Percentiles rank a stretch among this genome's conserved stretches.
These are phyloP conservation scores for Archips xylosteana DNA, from an alignment of 2,888 invertebrate genomes.

Conservation along the genomic window DNA sequence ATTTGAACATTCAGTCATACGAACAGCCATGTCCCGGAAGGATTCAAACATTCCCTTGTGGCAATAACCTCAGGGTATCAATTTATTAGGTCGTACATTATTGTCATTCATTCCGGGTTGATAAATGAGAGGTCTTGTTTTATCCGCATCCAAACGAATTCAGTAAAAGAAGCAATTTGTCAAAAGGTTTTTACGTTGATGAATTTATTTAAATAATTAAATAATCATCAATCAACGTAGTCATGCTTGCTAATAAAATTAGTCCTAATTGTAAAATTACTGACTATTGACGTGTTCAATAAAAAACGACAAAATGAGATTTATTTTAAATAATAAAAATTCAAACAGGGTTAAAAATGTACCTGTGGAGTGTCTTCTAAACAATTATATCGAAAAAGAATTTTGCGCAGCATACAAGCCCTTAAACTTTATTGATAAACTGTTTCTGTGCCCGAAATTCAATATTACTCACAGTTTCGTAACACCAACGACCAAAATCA, in stretches of 20 bases:
- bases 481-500: not conserved
- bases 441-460: not conserved
- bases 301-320: not conserved
- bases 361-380: not conserved
- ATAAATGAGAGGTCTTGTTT: too few relatives aligned
- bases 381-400: not conserved
- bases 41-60: too few relatives aligned
- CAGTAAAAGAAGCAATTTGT: too few relatives aligned
- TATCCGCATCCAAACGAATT: too few relatives aligned
- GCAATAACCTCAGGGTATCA: too few relatives aligned
- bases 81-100: too few relatives aligned
- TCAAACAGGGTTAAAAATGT: not conserved
- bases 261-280: not conserved
- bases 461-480: not conserved
- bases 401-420: not conserved
- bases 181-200: too few relatives aligned
- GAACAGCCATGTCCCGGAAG: too few relatives aligned
- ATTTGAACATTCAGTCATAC: too few relatives aligned
- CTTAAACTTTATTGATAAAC: not conserved
- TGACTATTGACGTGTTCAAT: not conserved
- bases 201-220: too few relatives aligned
- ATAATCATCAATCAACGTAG: not conserved
- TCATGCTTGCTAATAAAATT: too few relatives aligned
- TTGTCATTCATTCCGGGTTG: too few relatives aligned
- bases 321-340: not conserved